These are phyloP conservation scores for Microcebus ravelobensis DNA, from an alignment of 2,113 vertebrate species.

Conservation along the genomic window DNA sequence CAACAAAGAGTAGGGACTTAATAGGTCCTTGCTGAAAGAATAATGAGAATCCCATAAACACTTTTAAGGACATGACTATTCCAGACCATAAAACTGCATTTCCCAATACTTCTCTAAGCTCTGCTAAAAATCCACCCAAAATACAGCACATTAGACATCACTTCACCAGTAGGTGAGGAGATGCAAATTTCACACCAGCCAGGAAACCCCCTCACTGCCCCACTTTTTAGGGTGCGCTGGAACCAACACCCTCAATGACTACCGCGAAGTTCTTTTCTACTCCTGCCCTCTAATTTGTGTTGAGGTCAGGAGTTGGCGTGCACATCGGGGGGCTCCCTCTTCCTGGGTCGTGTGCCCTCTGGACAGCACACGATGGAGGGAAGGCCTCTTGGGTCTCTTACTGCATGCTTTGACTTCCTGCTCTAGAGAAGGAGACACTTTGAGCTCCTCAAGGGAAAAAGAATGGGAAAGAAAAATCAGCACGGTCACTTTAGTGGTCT, in stretches of 20 bases:
- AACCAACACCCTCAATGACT: background rate
- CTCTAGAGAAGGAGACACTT: too few relatives aligned
- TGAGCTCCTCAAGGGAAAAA: background rate
- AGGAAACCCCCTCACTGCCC: background rate
- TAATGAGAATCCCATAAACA: background rate
- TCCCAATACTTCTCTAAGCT: background rate
- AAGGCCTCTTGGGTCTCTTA: background rate
- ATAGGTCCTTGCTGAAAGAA: background rate
- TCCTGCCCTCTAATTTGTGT: background rate
- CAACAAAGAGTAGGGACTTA: background rate
- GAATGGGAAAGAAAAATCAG: rapidly evolving
- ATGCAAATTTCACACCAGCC: conserved; percentile 8
- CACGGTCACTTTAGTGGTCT: background rate
- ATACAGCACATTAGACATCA: background rate
- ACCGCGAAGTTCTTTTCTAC: background rate
- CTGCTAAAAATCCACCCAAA: background rate
- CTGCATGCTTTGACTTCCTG: background rate
- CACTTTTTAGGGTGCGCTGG: background rate
- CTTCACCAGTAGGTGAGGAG: background rate
- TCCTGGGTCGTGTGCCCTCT: background rate
- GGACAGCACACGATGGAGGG: background rate
- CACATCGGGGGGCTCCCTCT: background rate
- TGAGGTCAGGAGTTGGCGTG: background rate
- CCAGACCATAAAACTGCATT: background rate
- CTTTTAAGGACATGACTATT: background rate